phyloP scores from a whole-genome alignment of 2,797 vertebrate genomes.

The Lacerta bilineata region DNA sequence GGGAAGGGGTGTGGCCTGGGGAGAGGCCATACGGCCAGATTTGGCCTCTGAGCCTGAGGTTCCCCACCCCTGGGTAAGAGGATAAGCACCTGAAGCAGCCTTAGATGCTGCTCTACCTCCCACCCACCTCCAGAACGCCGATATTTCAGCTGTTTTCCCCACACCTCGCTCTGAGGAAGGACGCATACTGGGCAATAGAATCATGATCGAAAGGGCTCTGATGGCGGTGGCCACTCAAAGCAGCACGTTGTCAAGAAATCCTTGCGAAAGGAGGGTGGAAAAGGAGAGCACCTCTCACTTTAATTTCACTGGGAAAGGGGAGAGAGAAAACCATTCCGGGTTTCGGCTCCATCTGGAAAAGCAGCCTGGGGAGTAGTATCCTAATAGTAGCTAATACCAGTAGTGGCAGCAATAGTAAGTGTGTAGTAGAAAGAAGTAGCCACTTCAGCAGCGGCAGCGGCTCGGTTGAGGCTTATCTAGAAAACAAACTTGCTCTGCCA shows the following conservation, averaged over 20 bases:
- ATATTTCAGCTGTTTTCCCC: too few relatives aligned
- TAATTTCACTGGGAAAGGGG: background rate
- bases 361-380: background rate
- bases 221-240: background rate
- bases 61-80: too few relatives aligned
- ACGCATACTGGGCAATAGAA: too few relatives aligned
- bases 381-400: background rate
- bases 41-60: too few relatives aligned
- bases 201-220: too few relatives aligned
- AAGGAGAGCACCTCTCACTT: background rate
- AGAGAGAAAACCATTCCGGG: background rate
- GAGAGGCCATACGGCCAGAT: too few relatives aligned
- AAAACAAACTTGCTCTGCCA: accelerated
- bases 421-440: background rate
- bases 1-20: too few relatives aligned
- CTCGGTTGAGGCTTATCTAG: background rate
- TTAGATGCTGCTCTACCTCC: too few relatives aligned
- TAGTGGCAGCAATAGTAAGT: background rate
- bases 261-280: background rate
- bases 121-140: too few relatives aligned
- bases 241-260: background rate
- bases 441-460: background rate
- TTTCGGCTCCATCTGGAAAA: background rate
- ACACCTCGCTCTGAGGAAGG: too few relatives aligned
- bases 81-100: too few relatives aligned